These are phyloP conservation scores for Arenicola marina DNA, from an alignment of 2,888 invertebrate species.

Conservation along the genomic window DNA sequence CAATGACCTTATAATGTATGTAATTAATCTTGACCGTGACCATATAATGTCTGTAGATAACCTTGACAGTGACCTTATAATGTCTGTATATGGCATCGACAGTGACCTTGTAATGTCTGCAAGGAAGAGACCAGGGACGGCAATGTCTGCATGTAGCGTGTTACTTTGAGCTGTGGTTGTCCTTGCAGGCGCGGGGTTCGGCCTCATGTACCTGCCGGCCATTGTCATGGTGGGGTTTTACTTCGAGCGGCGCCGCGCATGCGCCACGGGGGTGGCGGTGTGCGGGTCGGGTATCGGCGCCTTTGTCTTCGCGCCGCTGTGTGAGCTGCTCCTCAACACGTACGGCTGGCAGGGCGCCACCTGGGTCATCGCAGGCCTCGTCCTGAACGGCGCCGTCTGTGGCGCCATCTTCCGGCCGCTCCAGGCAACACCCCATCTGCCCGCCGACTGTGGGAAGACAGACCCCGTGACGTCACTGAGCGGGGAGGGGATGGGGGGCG, in stretches of 20 bases:
- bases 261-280: slow-evolving; percentile 94
- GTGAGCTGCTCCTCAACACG: slow-evolving; percentile 67
- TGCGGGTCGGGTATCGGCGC: slow-evolving; percentile 96
- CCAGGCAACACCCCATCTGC: background rate
- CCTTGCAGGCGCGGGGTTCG: slow-evolving; percentile 85
- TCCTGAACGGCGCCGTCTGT: slow-evolving; percentile 76
- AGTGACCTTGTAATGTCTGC: too few relatives aligned
- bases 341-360: slow-evolving; percentile 79
- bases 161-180: too few relatives aligned
- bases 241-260: slow-evolving; percentile 91
- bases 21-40: too few relatives aligned
- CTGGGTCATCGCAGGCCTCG: slow-evolving; percentile 78
- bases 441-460: too few relatives aligned
- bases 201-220: slow-evolving; percentile 92
- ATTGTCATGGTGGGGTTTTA: slow-evolving; percentile 96
- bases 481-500: too few relatives aligned
- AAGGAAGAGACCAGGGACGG: too few relatives aligned
- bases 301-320: slow-evolving; percentile 83
- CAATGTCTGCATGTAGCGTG: too few relatives aligned
- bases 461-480: too few relatives aligned
- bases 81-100: too few relatives aligned
- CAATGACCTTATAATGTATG: too few relatives aligned
- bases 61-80: too few relatives aligned
- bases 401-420: slow-evolving; percentile 85
- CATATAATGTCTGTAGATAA: too few relatives aligned